phyloP scores from a whole-genome alignment of 2,113 vertebrate genomes.

The Danionella cerebrum region DNA sequence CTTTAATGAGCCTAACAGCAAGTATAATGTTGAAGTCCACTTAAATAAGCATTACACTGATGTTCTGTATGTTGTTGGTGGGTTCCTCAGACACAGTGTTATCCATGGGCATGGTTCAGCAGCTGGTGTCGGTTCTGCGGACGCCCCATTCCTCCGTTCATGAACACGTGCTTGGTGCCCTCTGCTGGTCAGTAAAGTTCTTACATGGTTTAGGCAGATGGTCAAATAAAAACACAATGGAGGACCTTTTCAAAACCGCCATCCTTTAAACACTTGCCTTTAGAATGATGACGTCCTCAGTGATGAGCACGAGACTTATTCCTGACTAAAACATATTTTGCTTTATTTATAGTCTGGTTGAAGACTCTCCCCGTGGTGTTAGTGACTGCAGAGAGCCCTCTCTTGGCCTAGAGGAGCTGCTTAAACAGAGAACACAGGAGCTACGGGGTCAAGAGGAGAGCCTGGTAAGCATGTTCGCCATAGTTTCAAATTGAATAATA shows the following conservation, averaged over 20 bases:
- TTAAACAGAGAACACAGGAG: conserved; percentile 64
- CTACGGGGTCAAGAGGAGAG: conserved; percentile 74
- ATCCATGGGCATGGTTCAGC: conserved; percentile 88
- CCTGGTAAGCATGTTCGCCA: conserved; percentile 59
- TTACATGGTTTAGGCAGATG: no score
- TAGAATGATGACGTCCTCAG: no score
- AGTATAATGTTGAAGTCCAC: no score
- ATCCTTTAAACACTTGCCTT: no score
- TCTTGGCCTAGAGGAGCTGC: conserved; percentile 73
- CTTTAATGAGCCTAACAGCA: no score
- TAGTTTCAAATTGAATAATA: no score
- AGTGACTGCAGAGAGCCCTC: conserved; percentile 67
- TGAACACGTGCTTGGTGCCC: conserved; percentile 71
- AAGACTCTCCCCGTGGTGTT: conserved; percentile 71
- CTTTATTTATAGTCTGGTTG: conserved; percentile 65
- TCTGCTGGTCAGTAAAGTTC: conserved; percentile 72
- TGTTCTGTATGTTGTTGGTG: not conserved
- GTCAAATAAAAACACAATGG: no score
- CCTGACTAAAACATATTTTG: not conserved
- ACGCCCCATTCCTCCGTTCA: conserved; percentile 62
- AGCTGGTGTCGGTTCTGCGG: conserved; percentile 69
- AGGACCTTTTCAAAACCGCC: no score
- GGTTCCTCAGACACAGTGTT: conserved; percentile 66
- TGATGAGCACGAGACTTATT: no score
- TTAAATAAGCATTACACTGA: no score